Evolutionary conservation across 1,140 invertebrate species (phyloP).

Genomic region (Heliconius hermathena): DNA sequence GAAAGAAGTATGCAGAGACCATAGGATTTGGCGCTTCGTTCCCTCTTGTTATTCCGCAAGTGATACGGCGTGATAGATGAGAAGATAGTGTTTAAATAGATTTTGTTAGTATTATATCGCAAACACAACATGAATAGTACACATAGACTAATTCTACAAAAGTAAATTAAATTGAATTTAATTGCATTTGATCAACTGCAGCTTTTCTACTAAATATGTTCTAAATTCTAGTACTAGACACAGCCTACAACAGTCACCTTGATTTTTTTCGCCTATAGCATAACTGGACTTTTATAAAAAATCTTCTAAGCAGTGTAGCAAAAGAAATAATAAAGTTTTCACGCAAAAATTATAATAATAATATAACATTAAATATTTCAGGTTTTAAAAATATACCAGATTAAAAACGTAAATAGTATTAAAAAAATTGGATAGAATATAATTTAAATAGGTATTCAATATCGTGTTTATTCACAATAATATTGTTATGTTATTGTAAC

Average conservation of each 20-base stretch:
- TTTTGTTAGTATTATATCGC: neutral
- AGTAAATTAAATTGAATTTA: neutral
- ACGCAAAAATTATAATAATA: neutral
- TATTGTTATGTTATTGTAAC: no score
- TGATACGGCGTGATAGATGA: no score
- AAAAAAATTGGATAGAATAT: no score
- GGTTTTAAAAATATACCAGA: no score
- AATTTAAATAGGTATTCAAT: no score
- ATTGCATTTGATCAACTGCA: neutral
- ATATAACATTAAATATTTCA: no score
- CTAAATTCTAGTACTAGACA: neutral
- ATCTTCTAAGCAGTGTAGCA: neutral
- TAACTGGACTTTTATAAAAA: neutral
- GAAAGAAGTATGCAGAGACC: no score
- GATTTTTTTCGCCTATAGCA: neutral
- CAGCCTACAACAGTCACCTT: conserved; percentile 5
- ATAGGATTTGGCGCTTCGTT: no score
- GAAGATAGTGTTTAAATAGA: no score
- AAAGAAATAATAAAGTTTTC: neutral
- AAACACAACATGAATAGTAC: neutral
- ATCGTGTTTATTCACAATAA: no score
- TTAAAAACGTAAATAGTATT: no score
- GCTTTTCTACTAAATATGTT: neutral
- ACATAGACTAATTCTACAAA: neutral
- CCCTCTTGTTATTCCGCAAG: no score